phyloP scores from a whole-genome alignment of 2,888 invertebrate species.

The Eristalinus aeneus region DNA sequence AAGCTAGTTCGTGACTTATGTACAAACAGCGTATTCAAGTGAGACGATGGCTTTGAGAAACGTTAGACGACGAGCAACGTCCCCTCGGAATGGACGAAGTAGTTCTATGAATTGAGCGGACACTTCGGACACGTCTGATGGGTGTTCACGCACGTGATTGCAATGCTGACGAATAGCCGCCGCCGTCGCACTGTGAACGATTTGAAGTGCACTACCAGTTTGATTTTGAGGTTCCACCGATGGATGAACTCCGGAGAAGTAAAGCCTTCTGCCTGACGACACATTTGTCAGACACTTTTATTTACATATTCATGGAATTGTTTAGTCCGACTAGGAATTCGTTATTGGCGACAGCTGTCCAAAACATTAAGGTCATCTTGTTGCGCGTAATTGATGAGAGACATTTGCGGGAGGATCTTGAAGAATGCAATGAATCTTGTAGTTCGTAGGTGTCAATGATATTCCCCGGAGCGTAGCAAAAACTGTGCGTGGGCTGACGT shows the following conservation, averaged over 20 bases:
- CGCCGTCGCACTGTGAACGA: background rate
- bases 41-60: background rate
- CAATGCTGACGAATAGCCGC: background rate
- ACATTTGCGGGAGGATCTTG: background rate
- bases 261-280: background rate
- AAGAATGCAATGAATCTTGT: background rate
- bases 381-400: background rate
- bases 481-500: background rate
- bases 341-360: background rate
- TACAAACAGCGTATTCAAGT: background rate
- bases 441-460: background rate
- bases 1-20: slow-evolving; percentile 11
- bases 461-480: background rate
- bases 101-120: slow-evolving; percentile 7
- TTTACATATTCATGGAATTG: background rate
- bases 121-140: background rate
- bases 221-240: background rate
- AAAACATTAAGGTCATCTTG: background rate
- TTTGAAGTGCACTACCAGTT: background rate
- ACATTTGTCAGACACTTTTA: background rate
- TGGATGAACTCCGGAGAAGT: background rate
- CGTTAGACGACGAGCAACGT: background rate
- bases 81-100: background rate
- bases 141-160: background rate
- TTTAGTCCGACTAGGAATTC: background rate